These are phyloP conservation scores for Digitonthophagus gazella DNA, from an alignment of 2,888 invertebrate species.

Conservation along the genomic window DNA sequence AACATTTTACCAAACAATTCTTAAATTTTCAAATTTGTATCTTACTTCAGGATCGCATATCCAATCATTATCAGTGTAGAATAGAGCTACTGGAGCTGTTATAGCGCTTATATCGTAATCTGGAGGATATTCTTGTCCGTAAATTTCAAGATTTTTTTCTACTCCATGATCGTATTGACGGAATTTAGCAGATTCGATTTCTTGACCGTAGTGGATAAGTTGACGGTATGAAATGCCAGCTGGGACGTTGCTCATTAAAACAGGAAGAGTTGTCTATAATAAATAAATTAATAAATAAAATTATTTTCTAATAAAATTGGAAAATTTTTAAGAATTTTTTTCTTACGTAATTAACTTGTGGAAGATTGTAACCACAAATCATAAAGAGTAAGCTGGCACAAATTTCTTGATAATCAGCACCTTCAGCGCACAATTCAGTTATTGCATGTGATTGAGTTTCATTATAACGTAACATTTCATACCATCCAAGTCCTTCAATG, in stretches of 20 bases:
- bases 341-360: constrained; percentile 33
- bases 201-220: constrained; percentile 70
- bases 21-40: not conserved
- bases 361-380: constrained; percentile 27
- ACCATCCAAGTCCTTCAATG: constrained; percentile 15
- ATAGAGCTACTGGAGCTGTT: constrained; percentile 50
- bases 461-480: constrained; percentile 1
- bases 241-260: constrained; percentile 37
- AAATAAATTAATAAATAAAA: not conserved
- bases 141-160: constrained; percentile 36
- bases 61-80: constrained; percentile 55
- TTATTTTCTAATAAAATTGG: not conserved
- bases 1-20: no score
- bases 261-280: constrained; percentile 31
- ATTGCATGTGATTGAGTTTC: not conserved
- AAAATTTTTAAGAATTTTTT: no score
- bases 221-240: constrained; percentile 59
- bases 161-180: constrained; percentile 60
- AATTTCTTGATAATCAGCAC: constrained; percentile 22
- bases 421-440: constrained; percentile 16
- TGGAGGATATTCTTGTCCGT: constrained; percentile 47
- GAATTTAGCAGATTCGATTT: constrained; percentile 55
- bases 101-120: constrained; percentile 49
- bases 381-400: constrained; percentile 24
- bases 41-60: constrained; percentile 33